A percentile compares a stretch with the other conserved stretches of the same genome.
Conservation (phyloP, 2,113 vertebrate species). For the Poicephalus meyeri region DNA sequence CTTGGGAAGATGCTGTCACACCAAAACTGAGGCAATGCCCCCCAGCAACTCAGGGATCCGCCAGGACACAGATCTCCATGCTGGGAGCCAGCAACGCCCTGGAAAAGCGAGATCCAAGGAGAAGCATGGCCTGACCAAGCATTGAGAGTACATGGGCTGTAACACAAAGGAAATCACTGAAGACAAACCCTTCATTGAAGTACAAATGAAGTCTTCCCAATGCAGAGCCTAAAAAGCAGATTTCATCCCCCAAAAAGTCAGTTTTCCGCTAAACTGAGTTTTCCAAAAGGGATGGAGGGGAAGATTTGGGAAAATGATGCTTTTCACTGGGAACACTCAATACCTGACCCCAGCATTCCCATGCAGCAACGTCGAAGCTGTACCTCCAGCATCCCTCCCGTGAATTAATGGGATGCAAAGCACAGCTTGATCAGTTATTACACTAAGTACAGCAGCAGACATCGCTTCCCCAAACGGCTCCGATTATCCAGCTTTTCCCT, state of each 20-base stretch:
- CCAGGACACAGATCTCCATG: not conserved
- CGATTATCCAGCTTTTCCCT: not conserved
- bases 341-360: not conserved
- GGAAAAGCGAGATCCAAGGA: not conserved
- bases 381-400: not conserved
- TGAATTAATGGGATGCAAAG: not conserved
- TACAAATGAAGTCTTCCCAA: not conserved
- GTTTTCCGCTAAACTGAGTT: not conserved
- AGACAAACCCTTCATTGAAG: not conserved
- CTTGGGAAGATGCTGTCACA: not conserved
- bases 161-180: no score
- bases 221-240: not conserved
- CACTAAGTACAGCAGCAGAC: not conserved
- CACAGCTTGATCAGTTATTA: fast-evolving
- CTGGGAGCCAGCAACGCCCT: not conserved
- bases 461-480: fast-evolving
- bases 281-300: not conserved
- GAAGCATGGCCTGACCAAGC: not conserved
- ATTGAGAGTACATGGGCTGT: fast-evolving
- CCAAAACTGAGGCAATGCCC: not conserved
- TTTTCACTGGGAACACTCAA: not conserved
- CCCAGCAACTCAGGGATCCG: not conserved
- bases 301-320: not conserved
- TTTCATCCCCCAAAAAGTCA: not conserved
- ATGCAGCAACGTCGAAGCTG: not conserved